Conservation (phyloP, 2,113 vertebrate genomes). For the Calidris pugnax region DNA sequence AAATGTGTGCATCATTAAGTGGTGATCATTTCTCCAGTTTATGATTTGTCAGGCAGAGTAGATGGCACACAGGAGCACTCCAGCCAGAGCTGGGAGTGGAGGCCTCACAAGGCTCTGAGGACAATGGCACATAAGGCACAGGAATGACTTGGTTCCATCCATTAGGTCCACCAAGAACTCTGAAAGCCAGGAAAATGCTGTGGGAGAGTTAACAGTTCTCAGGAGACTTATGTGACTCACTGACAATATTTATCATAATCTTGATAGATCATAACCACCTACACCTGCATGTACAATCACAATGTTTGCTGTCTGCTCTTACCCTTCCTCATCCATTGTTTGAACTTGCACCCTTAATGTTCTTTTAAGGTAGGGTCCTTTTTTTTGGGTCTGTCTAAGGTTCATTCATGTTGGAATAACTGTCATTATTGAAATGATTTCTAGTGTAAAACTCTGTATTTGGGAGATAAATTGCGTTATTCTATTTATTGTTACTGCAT, state of each 20-base stretch:
- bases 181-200: not conserved
- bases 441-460: not conserved
- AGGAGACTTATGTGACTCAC: not conserved
- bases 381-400: not conserved
- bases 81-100: not conserved
- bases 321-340: not conserved
- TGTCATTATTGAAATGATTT: not conserved
- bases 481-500: not conserved
- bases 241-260: not conserved
- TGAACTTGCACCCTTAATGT: not conserved
- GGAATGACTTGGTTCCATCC: not conserved
- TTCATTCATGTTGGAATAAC: not conserved
- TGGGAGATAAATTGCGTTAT: not conserved
- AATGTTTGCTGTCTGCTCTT: not conserved
- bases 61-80: not conserved
- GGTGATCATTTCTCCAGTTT: not conserved
- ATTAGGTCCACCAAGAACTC: not conserved
- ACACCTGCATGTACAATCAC: not conserved
- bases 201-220: not conserved
- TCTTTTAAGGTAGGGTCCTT: not conserved
- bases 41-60: not conserved
- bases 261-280: not conserved
- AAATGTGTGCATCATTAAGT: not conserved
- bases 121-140: rapidly evolving
- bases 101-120: not conserved